Conservation (phyloP, 2,113 vertebrate species). For the Menidia beryllina region DNA sequence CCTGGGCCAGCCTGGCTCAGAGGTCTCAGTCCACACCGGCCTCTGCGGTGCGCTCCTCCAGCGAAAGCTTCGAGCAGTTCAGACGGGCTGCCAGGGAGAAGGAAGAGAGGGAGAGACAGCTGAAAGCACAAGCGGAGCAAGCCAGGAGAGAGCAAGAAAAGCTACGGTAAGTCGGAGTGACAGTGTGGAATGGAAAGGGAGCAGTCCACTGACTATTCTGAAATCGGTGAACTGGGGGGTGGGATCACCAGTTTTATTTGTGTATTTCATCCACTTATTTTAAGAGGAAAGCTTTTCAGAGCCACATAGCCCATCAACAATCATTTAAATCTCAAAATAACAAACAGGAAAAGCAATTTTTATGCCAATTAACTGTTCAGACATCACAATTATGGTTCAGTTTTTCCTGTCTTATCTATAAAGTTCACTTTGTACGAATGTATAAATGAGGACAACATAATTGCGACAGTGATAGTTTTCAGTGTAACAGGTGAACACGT, state of each 20-base stretch:
- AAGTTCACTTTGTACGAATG: too few species aligned
- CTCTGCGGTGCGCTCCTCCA: conserved; percentile 88
- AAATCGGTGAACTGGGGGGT: neutral
- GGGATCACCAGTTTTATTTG: too few species aligned
- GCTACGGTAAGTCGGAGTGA: conserved; percentile 79
- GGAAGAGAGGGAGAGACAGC: conserved; percentile 90
- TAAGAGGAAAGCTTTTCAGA: too few species aligned
- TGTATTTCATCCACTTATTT: too few species aligned
- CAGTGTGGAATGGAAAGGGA: neutral
- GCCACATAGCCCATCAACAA: too few species aligned
- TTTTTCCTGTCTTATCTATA: too few species aligned
- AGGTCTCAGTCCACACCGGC: conserved; percentile 87
- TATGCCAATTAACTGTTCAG: too few species aligned
- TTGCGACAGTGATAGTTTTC: neutral
- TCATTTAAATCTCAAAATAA: too few species aligned
- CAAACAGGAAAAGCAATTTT: too few species aligned
- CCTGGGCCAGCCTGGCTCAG: conserved; percentile 92
- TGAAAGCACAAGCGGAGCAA: conserved; percentile 90
- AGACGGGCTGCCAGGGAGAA: conserved; percentile 89
- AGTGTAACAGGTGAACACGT: neutral
- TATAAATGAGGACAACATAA: neutral
- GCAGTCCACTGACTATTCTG: too few species aligned
- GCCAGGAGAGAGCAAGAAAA: conserved; percentile 86
- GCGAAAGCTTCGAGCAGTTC: conserved; percentile 94
- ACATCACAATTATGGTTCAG: too few species aligned